phyloP scores from a whole-genome alignment of 2,797 vertebrate species.

The Petrocephalus schoutedeni region DNA sequence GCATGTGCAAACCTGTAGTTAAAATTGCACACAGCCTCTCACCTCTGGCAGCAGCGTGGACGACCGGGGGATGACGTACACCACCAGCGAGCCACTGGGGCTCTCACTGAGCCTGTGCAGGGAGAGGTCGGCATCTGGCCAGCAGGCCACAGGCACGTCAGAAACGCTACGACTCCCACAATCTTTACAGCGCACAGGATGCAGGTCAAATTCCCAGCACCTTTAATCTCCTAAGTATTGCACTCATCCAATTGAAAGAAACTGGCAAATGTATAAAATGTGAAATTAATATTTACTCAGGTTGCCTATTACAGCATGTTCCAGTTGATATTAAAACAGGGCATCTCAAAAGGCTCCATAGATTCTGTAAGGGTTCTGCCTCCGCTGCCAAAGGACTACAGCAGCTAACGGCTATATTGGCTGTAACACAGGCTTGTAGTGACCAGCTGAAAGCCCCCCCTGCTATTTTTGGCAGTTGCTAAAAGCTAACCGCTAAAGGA shows the following conservation, averaged over 20 bases:
- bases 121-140: slow-evolving; percentile 71
- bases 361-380: background rate
- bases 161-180: background rate
- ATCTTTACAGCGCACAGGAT: background rate
- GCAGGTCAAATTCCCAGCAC: background rate
- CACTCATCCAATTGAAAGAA: background rate
- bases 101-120: slow-evolving; percentile 65
- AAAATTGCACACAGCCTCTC: slow-evolving; percentile 21
- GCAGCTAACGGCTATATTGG: slow-evolving; percentile 1
- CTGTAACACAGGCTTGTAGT: background rate
- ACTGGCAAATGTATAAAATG: background rate
- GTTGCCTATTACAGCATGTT: background rate
- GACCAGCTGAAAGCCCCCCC: background rate
- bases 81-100: slow-evolving; percentile 70
- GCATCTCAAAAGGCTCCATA: background rate
- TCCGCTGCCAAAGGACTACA: background rate
- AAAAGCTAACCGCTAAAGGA: background rate
- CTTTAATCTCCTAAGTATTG: background rate
- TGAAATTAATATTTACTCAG: background rate
- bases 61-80: slow-evolving; percentile 76
- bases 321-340: background rate
- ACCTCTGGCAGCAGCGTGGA: slow-evolving; percentile 78
- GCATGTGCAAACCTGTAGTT: background rate
- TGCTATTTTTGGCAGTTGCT: background rate
- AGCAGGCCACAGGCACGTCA: background rate